These are phyloP conservation scores for Emydura subglobosa DNA, from an alignment of 2,113 vertebrate genomes.

Conservation along the genomic window DNA sequence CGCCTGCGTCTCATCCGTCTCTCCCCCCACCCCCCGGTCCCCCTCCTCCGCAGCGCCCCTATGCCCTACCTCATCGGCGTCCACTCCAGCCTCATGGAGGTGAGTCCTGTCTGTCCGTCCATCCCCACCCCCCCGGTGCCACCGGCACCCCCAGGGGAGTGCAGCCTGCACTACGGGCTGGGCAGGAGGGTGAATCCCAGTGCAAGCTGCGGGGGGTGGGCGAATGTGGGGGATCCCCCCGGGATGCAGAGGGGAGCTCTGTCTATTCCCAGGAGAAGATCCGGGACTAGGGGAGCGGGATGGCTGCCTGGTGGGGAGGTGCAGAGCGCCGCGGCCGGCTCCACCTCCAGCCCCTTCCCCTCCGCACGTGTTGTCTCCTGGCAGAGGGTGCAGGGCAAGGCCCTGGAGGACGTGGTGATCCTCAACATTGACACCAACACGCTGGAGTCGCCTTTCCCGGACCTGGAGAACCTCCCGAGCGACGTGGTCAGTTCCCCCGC, in stretches of 20 bases:
- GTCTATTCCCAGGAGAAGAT: not conserved
- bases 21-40: not conserved
- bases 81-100: conserved; percentile 89
- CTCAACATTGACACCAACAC: conserved; percentile 91
- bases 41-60: conserved; percentile 82
- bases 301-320: not conserved
- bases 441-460: conserved; percentile 87
- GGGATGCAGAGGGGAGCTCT: not conserved
- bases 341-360: not conserved
- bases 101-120: conserved; percentile 51
- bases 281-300: not conserved
- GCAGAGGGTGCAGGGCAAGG: conserved; percentile 83
- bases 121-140: not conserved
- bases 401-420: conserved; percentile 90
- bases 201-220: not conserved
- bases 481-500: conserved; percentile 82
- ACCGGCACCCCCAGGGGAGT: not conserved
- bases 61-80: conserved; percentile 94
- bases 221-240: not conserved
- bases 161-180: not conserved
- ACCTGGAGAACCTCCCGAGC: conserved; percentile 86
- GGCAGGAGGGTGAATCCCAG: not conserved
- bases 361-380: not conserved
- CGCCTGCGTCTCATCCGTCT: not conserved
- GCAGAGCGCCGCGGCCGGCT: not conserved